A percentile compares a stretch with the other conserved stretches of the same genome.
These are phyloP conservation scores for Pollenia labialis DNA, from an alignment of 2,888 invertebrate species.

Conservation along the genomic window DNA sequence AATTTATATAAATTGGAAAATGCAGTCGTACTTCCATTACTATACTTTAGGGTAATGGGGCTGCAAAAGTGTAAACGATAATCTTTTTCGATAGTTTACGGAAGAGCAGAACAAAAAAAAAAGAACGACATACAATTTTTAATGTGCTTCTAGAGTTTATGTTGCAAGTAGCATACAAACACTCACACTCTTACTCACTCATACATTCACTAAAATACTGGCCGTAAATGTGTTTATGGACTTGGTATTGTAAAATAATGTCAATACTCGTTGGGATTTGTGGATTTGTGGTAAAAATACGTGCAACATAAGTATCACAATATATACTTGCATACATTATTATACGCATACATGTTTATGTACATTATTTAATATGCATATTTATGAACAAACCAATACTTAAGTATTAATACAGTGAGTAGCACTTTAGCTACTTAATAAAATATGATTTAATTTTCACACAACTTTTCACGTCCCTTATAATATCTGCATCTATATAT, in stretches of 20 bases:
- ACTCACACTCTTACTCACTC: not conserved
- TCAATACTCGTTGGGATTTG: conserved; percentile 73
- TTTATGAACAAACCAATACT: not conserved
- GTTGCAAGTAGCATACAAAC: conserved; percentile 27
- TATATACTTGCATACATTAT: not conserved
- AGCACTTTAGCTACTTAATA: not conserved
- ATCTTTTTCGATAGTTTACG: conserved; percentile 72
- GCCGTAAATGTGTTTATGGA: conserved; percentile 72
- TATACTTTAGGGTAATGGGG: conserved; percentile 59
- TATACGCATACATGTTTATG: not conserved
- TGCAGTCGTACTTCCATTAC: conserved; percentile 35
- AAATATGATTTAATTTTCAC: too few species aligned
- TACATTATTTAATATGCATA: conserved; percentile 27
- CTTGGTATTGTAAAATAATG: conserved; percentile 66
- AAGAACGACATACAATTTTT: conserved; percentile 36
- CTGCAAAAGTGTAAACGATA: conserved; percentile 69
- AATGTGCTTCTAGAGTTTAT: conserved; percentile 66
- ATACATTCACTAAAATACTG: conserved; percentile 28
- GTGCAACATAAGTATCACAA: conserved; percentile 60
- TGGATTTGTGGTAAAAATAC: conserved; percentile 70
- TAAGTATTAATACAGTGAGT: conserved; percentile 6
- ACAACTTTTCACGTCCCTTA: too few species aligned
- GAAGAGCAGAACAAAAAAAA: not conserved
- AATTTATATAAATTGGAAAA: conserved; percentile 25
- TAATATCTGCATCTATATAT: too few species aligned